Percentiles rank a stretch among this genome's conserved stretches.
Evolutionary conservation across 2,113 vertebrate species (phyloP).

Genomic region (Apeltes quadracus): DNA sequence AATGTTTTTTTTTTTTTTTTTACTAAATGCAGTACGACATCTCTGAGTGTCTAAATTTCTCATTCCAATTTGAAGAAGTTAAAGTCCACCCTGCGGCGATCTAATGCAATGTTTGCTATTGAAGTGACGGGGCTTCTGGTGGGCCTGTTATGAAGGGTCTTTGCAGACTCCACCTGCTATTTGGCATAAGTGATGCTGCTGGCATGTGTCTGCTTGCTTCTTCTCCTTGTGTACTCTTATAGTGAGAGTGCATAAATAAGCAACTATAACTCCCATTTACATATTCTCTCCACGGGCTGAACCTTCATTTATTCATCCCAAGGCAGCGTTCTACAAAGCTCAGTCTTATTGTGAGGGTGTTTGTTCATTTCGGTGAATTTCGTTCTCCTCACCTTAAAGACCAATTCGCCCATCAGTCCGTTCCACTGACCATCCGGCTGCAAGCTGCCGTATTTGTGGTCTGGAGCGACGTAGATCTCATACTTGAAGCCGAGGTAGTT

Average conservation of each 20-base stretch:
- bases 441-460: constrained; percentile 95
- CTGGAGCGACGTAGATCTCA: constrained; percentile 95
- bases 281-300: neutral
- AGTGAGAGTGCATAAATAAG: constrained; percentile 8
- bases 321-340: neutral
- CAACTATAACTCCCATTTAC: neutral
- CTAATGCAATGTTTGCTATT: constrained; percentile 28
- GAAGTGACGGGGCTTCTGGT: constrained; percentile 11
- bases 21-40: constrained; percentile 9
- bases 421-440: constrained; percentile 96
- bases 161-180: constrained; percentile 1
- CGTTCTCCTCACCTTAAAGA: constrained; percentile 90
- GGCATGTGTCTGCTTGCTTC: neutral
- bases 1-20: constrained; percentile 22
- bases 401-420: constrained; percentile 93
- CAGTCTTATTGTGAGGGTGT: neutral
- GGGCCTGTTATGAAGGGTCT: constrained; percentile 16
- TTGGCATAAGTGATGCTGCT: constrained; percentile 22
- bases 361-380: neutral
- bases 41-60: constrained; percentile 1
- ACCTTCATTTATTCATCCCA: neutral
- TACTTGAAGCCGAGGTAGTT: constrained; percentile 98
- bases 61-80: constrained; percentile 32
- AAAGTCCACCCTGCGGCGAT: neutral
- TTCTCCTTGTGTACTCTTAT: constrained; percentile 7